Base-by-base conservation (phyloP, 2,888 invertebrate genomes). In the Eucera pruinosa region DNA sequence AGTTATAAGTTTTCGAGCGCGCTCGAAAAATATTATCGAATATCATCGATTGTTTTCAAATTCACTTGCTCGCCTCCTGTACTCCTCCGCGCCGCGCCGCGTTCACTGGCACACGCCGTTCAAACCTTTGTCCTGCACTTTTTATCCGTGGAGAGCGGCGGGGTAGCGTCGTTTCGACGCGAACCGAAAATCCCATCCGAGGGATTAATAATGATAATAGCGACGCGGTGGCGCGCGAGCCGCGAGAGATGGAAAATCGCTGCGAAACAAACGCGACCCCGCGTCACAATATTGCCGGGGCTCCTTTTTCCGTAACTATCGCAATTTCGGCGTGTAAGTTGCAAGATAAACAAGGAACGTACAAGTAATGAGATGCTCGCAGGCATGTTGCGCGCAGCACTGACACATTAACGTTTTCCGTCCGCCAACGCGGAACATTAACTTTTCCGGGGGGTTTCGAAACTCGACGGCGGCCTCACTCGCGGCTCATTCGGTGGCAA, bases 391-490 rank as follows among this genome's bases (percentile, higher is more conserved):
- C 52, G 45, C 55, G 43, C 39, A 65, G 65, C 60, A 55, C 58
- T n/a, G 72, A 61, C 74, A 50, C 74, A 55, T 75, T 75, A 72
- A 67, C 67, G 65, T 67, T 79, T 71, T 76, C 79, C 82, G 62
- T 47, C 47, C 47, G 41, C 55, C 62, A 62, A 55, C 67, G 69
- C 39, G 67, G 74, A 81, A 62, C 69, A 69, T 74, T 79, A 82
- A 82, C 76, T 78, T 82, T 82, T 82, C 73, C 73, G 60, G 23
- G 6, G 39, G 71, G 43, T 66, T 76, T 60, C 65, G 39, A 65
- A 66, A 39, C 55, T 25, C 33, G 57, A 27, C 23, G 20, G n/a
- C 20, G 45, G 57, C 47, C 39, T 48, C 33, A 30, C 45, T 58
- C 13, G 62, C 61, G 62, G 66, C 52, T 61, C 52, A 18, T 71